phyloP scores from a whole-genome alignment of 1,140 invertebrate species.

The Drosophila miranda region DNA sequence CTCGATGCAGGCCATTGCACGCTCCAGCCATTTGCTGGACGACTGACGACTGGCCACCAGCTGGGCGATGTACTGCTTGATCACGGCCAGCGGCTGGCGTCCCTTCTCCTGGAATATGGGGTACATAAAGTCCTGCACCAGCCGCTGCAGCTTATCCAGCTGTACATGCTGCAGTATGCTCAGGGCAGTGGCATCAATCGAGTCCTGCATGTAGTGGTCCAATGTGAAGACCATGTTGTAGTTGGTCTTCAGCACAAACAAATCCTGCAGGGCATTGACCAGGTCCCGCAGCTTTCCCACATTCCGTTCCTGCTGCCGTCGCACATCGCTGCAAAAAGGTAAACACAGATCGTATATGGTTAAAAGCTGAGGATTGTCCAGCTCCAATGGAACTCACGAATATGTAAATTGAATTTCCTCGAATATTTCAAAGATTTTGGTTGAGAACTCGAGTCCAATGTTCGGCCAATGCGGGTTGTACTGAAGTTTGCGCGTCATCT shows the following conservation, averaged over 20 bases:
- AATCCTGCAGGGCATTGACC: slow-evolving; percentile 71
- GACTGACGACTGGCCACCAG: slow-evolving; percentile 65
- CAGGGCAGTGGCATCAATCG: slow-evolving; percentile 75
- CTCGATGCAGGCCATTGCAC: slow-evolving; percentile 68
- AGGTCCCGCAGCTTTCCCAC: slow-evolving; percentile 67
- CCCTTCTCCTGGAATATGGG: slow-evolving; percentile 79
- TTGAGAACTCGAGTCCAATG: slow-evolving; percentile 75
- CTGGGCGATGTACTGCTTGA: slow-evolving; percentile 71
- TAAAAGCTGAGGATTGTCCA: background rate
- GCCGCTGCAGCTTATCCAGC: slow-evolving; percentile 66
- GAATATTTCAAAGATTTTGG: slow-evolving; percentile 74
- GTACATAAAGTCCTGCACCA: slow-evolving; percentile 75
- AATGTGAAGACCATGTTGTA: slow-evolving; percentile 75
- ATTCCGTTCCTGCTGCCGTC: slow-evolving; percentile 71
- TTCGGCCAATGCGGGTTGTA: slow-evolving; percentile 76
- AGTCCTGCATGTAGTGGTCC: slow-evolving; percentile 76
- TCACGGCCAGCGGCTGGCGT: slow-evolving; percentile 54
- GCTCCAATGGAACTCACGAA: slow-evolving; percentile 48
- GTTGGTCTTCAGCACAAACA: slow-evolving; percentile 70
- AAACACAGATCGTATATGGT: background rate
- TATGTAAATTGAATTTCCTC: slow-evolving; percentile 75
- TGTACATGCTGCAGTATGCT: slow-evolving; percentile 75
- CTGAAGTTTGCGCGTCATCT: slow-evolving; percentile 73
- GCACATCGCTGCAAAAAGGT: slow-evolving; percentile 55
- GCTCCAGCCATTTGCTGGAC: slow-evolving; percentile 70